These are phyloP conservation scores for Aricia agestis DNA, from an alignment of 1,140 invertebrate species.

Conservation along the genomic window DNA sequence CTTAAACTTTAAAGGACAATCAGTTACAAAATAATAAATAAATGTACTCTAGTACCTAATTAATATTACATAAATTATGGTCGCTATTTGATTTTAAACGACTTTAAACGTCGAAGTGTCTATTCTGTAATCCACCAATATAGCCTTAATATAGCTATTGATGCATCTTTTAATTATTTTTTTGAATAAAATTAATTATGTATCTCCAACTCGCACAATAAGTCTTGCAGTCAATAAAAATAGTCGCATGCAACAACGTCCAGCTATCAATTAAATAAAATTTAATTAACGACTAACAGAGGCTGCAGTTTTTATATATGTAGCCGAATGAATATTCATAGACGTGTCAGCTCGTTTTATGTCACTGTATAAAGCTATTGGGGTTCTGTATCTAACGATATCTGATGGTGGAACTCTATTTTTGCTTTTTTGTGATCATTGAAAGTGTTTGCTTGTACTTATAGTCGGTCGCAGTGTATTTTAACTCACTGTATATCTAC, in stretches of 20 bases:
- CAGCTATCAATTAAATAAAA: conserved; percentile 43
- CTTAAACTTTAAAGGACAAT: too few species aligned
- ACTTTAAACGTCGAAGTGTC: neutral
- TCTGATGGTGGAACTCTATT: neutral
- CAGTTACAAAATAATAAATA: neutral
- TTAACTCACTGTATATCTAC: too few species aligned
- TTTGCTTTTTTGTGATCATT: neutral
- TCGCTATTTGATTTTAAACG: neutral
- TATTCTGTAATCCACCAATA: neutral
- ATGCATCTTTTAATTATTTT: neutral
- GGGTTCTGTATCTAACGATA: conserved; percentile 6
- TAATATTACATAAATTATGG: too few species aligned
- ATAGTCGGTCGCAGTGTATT: too few species aligned
- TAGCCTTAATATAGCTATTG: neutral
- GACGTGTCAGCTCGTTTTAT: conserved; percentile 32
- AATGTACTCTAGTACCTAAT: neutral
- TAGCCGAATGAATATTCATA: conserved; percentile 50
- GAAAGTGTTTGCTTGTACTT: neutral
- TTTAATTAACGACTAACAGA: conserved; percentile 38
- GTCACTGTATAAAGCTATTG: conserved; percentile 29
- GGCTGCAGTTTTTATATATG: conserved; percentile 39
- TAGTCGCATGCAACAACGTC: conserved; percentile 24
- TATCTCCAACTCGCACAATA: conserved; percentile 10
- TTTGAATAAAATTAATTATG: conserved; percentile 3
- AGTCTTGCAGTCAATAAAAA: conserved; percentile 21